Conservation (phyloP, 2,888 invertebrate genomes). For the Silvanus unidentatus region DNA sequence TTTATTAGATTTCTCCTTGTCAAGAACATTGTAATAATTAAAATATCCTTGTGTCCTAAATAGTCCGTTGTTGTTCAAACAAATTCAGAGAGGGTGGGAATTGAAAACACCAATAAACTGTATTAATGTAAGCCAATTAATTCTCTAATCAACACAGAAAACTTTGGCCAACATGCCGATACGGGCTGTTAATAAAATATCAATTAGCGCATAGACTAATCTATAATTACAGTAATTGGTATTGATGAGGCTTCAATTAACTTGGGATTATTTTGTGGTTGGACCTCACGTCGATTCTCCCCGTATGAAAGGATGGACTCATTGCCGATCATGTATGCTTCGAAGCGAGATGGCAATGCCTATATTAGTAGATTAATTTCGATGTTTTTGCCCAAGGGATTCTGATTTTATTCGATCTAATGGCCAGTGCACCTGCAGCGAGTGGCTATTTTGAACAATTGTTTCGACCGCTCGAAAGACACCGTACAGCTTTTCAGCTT, state of each 20-base stretch:
- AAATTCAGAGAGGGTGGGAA: too few species aligned
- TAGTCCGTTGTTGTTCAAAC: too few species aligned
- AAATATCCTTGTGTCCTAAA: too few species aligned
- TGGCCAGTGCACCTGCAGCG: too few species aligned
- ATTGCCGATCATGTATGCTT: not conserved
- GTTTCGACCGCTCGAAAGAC: too few species aligned
- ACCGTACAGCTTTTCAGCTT: too few species aligned
- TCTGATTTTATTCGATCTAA: not conserved
- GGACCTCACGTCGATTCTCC: not conserved
- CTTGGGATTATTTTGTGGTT: constrained; percentile 5
- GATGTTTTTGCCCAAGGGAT: constrained; percentile 2
- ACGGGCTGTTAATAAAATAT: constrained; percentile 36
- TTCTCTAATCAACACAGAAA: constrained; percentile 15
- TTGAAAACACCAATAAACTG: too few species aligned
- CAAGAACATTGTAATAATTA: too few species aligned
- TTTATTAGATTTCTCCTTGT: too few species aligned
- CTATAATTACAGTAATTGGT: constrained; percentile 37
- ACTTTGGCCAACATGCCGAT: constrained; percentile 12
- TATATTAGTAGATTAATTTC: not conserved
- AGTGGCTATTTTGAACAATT: too few species aligned
- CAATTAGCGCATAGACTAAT: constrained; percentile 34
- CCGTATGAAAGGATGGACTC: not conserved
- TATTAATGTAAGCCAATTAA: constrained; percentile 9
- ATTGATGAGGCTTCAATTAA: constrained; percentile 34
- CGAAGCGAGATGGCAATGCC: not conserved